Evolutionary conservation across 1,140 invertebrate species (phyloP).

Genomic region (Drosophila oshimai): DNA sequence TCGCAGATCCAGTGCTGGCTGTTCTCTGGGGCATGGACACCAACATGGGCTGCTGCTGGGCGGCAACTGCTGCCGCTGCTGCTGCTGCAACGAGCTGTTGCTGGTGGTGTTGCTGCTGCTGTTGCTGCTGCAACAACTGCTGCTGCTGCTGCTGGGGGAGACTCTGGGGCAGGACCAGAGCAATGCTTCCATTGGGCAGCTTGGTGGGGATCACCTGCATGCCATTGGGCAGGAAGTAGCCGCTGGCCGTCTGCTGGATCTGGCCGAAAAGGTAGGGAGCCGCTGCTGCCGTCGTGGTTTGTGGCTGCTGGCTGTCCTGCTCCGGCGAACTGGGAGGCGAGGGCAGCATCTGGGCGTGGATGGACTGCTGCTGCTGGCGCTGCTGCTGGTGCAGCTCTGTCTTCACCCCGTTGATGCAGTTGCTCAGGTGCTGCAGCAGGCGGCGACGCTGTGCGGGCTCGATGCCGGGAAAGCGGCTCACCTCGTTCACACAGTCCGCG

Average conservation of each 20-base stretch:
- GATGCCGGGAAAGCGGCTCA: conserved; percentile 89
- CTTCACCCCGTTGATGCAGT: conserved; percentile 85
- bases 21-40: conserved; percentile 89
- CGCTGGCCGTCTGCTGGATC: conserved; percentile 85
- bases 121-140: conserved; percentile 84
- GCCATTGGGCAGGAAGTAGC: conserved; percentile 85
- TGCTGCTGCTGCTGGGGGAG: conserved; percentile 83
- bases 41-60: conserved; percentile 86
- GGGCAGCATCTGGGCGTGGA: conserved; percentile 83
- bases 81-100: conserved; percentile 51
- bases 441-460: conserved; percentile 88
- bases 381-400: conserved; percentile 82
- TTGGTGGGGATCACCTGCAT: conserved; percentile 91
- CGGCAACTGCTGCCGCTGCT: conserved; percentile 83
- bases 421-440: conserved; percentile 88
- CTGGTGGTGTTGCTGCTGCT: conserved; percentile 85
- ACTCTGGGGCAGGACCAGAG: conserved; percentile 88
- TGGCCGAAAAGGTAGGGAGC: conserved; percentile 66
- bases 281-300: conserved; percentile 82
- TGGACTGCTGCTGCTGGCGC: conserved; percentile 67
- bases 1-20: conserved; percentile 87
- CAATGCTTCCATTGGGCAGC: conserved; percentile 90
- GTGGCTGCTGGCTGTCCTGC: conserved; percentile 83
- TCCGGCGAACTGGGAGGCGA: conserved; percentile 82
- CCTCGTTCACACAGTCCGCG: conserved; percentile 93